These are phyloP conservation scores for Microchirus variegatus DNA, from an alignment of 2,797 vertebrate species.

Conservation along the genomic window DNA sequence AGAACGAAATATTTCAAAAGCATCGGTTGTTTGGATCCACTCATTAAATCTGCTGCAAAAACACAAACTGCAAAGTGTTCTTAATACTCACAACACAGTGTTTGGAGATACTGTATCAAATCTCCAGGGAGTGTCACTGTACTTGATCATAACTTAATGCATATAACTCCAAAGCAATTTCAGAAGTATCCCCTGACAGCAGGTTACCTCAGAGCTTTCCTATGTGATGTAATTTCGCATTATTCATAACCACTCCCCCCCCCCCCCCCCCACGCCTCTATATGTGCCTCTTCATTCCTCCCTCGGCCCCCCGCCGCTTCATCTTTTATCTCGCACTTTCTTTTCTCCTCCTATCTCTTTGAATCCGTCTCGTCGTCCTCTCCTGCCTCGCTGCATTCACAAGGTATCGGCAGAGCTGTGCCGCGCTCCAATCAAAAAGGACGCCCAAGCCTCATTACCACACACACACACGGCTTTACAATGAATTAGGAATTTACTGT, in stretches of 20 bases:
- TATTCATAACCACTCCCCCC: constrained; percentile 46
- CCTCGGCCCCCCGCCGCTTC: constrained; percentile 33
- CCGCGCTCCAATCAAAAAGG: constrained; percentile 28
- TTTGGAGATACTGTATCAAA: constrained; percentile 9
- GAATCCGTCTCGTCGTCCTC: constrained; percentile 32
- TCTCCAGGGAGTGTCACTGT: background rate
- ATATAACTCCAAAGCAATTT: background rate
- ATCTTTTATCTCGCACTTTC: constrained; percentile 45
- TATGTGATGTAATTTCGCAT: constrained; percentile 55
- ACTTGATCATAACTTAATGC: constrained; percentile 35
- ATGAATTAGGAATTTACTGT: constrained; percentile 18
- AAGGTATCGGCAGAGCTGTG: constrained; percentile 12
- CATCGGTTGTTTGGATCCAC: constrained; percentile 5
- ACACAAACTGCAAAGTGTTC: constrained; percentile 27
- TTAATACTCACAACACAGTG: constrained; percentile 11
- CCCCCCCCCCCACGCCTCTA: constrained; percentile 27
- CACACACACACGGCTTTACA: constrained; percentile 11
- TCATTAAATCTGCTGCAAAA: constrained; percentile 24
- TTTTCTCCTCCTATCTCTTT: constrained; percentile 42
- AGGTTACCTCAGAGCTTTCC: constrained; percentile 57
- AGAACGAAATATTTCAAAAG: constrained; percentile 49
- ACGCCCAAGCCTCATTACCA: constrained; percentile 29
- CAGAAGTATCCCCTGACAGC: constrained; percentile 39
- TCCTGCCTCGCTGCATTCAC: constrained; percentile 33
- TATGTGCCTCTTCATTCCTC: constrained; percentile 34